Evolutionary conservation across 2,113 vertebrate genomes (phyloP).

Genomic region (Aegithalos caudatus): DNA sequence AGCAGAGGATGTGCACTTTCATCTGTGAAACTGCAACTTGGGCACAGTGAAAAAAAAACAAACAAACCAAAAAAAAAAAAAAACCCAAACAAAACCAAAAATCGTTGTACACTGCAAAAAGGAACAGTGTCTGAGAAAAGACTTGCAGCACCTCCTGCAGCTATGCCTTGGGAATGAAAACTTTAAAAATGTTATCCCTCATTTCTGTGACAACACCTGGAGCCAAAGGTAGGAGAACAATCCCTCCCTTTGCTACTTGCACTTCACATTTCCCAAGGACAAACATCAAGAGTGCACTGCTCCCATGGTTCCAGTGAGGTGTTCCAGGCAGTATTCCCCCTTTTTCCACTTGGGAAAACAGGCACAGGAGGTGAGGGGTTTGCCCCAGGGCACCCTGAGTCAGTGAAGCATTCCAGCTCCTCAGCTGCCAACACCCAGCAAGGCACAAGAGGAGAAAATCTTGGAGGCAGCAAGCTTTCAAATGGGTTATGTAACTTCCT

Average conservation of each 20-base stretch:
- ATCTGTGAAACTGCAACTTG: neutral
- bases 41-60: neutral
- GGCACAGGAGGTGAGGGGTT: neutral
- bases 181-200: fast-evolving
- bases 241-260: neutral
- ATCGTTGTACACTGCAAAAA: neutral
- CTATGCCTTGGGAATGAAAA: neutral
- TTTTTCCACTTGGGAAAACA: slow-evolving; percentile 11
- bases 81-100: no score
- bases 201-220: neutral
- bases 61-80: neutral
- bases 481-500: slow-evolving; percentile 18
- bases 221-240: neutral
- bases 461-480: slow-evolving; percentile 16
- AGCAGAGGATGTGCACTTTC: neutral
- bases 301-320: neutral
- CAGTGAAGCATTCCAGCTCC: neutral
- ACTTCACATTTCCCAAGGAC: neutral
- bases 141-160: neutral
- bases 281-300: neutral
- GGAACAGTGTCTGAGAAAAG: neutral
- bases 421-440: slow-evolving; percentile 23
- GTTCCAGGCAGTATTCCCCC: neutral
- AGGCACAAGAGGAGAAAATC: neutral
- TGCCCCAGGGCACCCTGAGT: slow-evolving; percentile 26